These are phyloP conservation scores for Pocillopora verrucosa DNA, from an alignment of 64 coral and sea anemone species.

Conservation along the genomic window DNA sequence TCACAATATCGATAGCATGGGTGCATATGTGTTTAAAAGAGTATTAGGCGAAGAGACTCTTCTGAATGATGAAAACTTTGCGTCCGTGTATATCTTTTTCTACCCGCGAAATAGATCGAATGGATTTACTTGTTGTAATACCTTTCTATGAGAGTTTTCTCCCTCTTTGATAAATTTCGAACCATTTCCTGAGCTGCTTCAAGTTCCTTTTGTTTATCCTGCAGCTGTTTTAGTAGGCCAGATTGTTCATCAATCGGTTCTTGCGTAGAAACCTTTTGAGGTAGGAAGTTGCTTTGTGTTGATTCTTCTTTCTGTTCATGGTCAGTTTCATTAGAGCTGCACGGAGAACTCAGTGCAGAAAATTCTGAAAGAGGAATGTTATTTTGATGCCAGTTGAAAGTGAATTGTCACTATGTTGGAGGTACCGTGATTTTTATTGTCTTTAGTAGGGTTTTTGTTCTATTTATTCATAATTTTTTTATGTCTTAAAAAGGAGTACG, in stretches of 20 bases:
- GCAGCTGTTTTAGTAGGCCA: conserved; percentile 44
- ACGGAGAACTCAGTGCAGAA: conserved; percentile 44
- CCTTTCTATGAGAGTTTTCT: conserved; percentile 77
- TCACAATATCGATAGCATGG: no score
- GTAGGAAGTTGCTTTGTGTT: neutral
- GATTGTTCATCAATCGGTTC: neutral
- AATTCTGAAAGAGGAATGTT: conserved; percentile 37
- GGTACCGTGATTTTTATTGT: no score
- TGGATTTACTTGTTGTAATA: conserved; percentile 4
- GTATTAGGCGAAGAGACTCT: no score
- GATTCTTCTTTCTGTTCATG: neutral
- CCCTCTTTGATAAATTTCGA: conserved; percentile 59
- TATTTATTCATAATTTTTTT: neutral
- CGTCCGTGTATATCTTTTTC: neutral
- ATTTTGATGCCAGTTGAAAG: neutral
- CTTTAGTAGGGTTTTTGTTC: neutral
- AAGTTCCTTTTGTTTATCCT: conserved; percentile 71
- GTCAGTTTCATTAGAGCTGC: conserved; percentile 23
- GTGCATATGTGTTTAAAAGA: no score
- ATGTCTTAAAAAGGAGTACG: no score
- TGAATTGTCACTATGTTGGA: no score
- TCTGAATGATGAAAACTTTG: no score
- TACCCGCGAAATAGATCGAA: neutral
- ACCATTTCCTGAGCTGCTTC: conserved; percentile 68
- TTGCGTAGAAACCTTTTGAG: neutral